phyloP scores from a whole-genome alignment of 2,797 vertebrate species.

The Gymnodraco acuticeps region DNA sequence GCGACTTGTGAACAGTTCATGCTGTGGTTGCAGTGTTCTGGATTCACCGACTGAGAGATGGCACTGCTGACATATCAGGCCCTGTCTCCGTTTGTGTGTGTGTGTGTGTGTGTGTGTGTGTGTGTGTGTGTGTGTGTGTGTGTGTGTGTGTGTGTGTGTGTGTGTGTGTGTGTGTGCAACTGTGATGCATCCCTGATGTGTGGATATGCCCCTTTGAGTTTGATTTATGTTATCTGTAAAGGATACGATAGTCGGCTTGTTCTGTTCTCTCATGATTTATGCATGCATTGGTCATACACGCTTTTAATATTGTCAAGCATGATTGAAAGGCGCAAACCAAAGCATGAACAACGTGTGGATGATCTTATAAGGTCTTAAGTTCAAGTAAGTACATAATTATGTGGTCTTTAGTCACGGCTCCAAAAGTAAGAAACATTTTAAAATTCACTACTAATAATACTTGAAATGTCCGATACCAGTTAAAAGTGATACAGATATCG shows the following conservation, averaged over 20 bases:
- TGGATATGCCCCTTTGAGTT: neutral
- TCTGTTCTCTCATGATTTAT: neutral
- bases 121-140: too few relatives aligned
- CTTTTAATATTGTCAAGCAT: conserved; percentile 2
- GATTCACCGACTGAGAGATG: conserved; percentile 29
- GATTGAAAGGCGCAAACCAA: conserved; percentile 12
- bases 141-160: too few relatives aligned
- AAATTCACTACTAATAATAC: neutral
- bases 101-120: neutral
- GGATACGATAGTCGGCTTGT: neutral
- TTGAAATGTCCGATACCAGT: too few relatives aligned
- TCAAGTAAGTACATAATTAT: neutral
- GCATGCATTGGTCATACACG: neutral
- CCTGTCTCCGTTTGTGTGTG: neutral
- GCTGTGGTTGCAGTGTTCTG: conserved; percentile 29
- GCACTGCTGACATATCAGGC: conserved; percentile 10
- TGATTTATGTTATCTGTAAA: neutral
- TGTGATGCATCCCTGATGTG: neutral
- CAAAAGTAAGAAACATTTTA: neutral
- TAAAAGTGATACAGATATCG: too few relatives aligned
- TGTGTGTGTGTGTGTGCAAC: too few relatives aligned
- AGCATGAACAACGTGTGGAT: conserved; percentile 17
- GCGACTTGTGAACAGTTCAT: conserved; percentile 45
- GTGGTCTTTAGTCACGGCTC: neutral
- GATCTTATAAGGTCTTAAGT: conserved; percentile 1